Conservation (phyloP, 53 echinoderm and acorn worm species). For the Actinopyga echinites region DNA sequence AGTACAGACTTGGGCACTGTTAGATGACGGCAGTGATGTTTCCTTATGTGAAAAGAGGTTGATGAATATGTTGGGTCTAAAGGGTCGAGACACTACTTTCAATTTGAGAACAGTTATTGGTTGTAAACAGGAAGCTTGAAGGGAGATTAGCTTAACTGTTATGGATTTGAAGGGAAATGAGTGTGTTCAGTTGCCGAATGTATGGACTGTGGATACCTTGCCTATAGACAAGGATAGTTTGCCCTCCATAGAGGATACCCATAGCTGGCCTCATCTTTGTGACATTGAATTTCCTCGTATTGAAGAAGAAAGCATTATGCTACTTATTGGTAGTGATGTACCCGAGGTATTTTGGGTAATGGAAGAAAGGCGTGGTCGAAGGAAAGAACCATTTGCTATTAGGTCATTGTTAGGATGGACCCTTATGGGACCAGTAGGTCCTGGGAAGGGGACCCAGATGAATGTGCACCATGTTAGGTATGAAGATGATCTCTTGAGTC, state of each 20-base stretch:
- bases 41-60: slow-evolving; percentile 24
- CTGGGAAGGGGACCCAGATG: background rate
- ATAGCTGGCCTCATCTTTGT: slow-evolving; percentile 34
- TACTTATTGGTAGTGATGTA: slow-evolving; percentile 46
- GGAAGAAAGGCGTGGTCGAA: slow-evolving; percentile 44
- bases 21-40: slow-evolving; percentile 32
- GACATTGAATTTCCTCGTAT: slow-evolving; percentile 39
- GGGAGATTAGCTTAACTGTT: background rate
- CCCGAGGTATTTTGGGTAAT: slow-evolving; percentile 45
- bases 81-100: background rate
- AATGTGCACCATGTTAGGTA: background rate
- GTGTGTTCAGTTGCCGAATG: background rate
- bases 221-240: slow-evolving; percentile 34
- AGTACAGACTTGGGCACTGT: slow-evolving; percentile 17
- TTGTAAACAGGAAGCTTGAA: background rate
- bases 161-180: background rate
- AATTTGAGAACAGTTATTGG: background rate
- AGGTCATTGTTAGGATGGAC: slow-evolving; percentile 42
- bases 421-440: slow-evolving; percentile 13
- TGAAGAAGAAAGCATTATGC: background rate
- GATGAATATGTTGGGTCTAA: background rate
- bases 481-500: background rate
- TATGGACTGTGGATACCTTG: slow-evolving; percentile 50
- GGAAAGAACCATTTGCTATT: slow-evolving; percentile 47
- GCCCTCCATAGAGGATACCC: slow-evolving; percentile 26